These are phyloP conservation scores for Allobates femoralis DNA, from an alignment of 2,797 vertebrate species.

Conservation along the genomic window DNA sequence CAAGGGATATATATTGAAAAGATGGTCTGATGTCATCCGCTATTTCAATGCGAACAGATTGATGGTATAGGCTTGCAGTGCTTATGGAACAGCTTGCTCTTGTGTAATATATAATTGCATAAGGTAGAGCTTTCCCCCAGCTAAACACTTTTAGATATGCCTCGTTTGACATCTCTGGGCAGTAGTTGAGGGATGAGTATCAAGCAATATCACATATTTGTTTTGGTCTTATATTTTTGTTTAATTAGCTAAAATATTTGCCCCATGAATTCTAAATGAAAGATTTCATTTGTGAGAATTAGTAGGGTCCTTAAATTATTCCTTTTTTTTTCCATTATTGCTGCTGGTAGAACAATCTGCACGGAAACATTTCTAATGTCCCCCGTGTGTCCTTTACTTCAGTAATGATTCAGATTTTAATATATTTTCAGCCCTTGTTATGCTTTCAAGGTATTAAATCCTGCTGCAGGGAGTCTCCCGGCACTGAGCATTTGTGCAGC, in stretches of 20 bases:
- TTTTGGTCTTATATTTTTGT: slow-evolving; percentile 30
- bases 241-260: slow-evolving; percentile 49
- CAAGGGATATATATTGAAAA: background rate
- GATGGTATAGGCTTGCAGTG: background rate
- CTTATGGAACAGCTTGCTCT: background rate
- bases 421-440: slow-evolving; percentile 59
- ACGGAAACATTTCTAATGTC: slow-evolving; percentile 48
- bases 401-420: slow-evolving; percentile 60
- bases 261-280: slow-evolving; percentile 44
- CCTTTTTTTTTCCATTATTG: slow-evolving; percentile 13
- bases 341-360: slow-evolving; percentile 47
- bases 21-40: background rate
- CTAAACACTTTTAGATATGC: background rate
- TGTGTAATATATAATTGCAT: background rate
- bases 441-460: slow-evolving; percentile 60
- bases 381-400: slow-evolving; percentile 57
- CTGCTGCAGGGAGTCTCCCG: slow-evolving; percentile 45
- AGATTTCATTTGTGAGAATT: slow-evolving; percentile 49
- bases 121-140: background rate
- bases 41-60: background rate
- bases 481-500: slow-evolving; percentile 38
- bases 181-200: background rate
- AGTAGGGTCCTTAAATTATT: slow-evolving; percentile 26
- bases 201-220: slow-evolving; percentile 26
- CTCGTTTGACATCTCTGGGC: background rate